phyloP scores from a whole-genome alignment of 1,140 invertebrate genomes.

The Trichonephila clavipes region DNA sequence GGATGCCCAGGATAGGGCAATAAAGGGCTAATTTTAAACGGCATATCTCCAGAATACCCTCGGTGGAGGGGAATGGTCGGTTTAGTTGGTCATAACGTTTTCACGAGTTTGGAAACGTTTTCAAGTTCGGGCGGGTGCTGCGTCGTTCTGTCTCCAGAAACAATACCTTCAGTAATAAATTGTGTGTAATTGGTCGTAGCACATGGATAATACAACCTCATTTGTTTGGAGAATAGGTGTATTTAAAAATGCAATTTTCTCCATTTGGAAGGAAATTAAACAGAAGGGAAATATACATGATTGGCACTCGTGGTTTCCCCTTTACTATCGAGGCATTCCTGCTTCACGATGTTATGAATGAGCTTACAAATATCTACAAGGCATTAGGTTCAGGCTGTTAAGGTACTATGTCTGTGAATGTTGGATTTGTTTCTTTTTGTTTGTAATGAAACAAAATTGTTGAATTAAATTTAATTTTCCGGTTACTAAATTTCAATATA shows the following conservation, averaged over 20 bases:
- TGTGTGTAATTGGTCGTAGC: slow-evolving; percentile 49
- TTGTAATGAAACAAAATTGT: too few relatives aligned
- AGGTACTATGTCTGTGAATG: too few relatives aligned
- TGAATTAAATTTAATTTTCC: too few relatives aligned
- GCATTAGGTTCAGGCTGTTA: background rate
- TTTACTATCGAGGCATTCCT: background rate
- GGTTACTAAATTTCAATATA: too few relatives aligned
- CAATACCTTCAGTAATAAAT: slow-evolving; percentile 65
- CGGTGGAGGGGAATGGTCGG: slow-evolving; percentile 36
- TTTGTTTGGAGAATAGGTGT: slow-evolving; percentile 52
- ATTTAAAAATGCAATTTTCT: slow-evolving; percentile 54
- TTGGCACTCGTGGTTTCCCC: slow-evolving; percentile 33
- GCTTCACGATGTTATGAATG: background rate
- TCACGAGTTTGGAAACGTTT: slow-evolving; percentile 64
- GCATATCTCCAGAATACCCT: slow-evolving; percentile 6
- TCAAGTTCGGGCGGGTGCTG: background rate
- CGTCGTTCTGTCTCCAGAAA: background rate
- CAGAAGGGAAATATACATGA: slow-evolving; percentile 38
- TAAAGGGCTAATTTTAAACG: slow-evolving; percentile 70
- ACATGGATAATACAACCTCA: slow-evolving; percentile 37
- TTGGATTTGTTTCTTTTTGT: too few relatives aligned
- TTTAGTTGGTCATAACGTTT: slow-evolving; percentile 59
- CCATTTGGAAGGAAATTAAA: slow-evolving; percentile 41
- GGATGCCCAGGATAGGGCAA: slow-evolving; percentile 58
- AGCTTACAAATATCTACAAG: background rate